These are phyloP conservation scores for Hozukius guyotensis DNA, from an alignment of 2,797 vertebrate species.

Conservation along the genomic window DNA sequence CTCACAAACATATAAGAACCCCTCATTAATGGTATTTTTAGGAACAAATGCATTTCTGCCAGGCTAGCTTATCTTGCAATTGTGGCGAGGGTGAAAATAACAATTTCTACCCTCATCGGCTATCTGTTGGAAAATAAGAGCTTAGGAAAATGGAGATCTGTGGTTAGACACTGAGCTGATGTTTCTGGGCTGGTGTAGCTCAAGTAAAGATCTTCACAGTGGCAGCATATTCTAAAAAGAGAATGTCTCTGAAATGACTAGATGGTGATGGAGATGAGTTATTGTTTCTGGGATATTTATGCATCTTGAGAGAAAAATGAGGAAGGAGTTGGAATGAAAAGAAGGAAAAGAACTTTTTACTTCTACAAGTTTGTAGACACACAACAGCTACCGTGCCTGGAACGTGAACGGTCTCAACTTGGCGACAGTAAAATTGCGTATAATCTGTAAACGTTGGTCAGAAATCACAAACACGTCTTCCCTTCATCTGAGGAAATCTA, in stretches of 20 bases:
- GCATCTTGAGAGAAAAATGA: neutral
- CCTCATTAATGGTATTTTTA: conserved; percentile 77
- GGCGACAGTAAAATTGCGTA: neutral
- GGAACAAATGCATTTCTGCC: conserved; percentile 58
- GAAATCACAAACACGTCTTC: conserved; percentile 14
- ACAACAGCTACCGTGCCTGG: neutral
- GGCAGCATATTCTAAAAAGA: neutral
- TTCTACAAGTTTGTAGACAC: neutral
- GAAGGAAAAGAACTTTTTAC: neutral
- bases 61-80: conserved; percentile 58
- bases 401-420: neutral
- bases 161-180: conserved; percentile 49
- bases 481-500: conserved; percentile 14
- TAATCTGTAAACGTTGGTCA: conserved; percentile 4
- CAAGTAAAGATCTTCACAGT: conserved; percentile 1
- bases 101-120: conserved; percentile 25
- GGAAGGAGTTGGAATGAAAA: neutral
- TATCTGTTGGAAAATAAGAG: conserved; percentile 58
- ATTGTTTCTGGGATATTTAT: neutral
- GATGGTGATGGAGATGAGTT: neutral
- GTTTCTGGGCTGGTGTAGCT: conserved; percentile 24
- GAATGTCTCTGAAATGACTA: conserved; percentile 12
- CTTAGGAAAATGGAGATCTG: conserved; percentile 50
- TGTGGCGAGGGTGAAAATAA: conserved; percentile 61
- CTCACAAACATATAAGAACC: conserved; percentile 59